Base-by-base conservation (phyloP, 2,113 vertebrate genomes). In the Eulemur macaco region DNA sequence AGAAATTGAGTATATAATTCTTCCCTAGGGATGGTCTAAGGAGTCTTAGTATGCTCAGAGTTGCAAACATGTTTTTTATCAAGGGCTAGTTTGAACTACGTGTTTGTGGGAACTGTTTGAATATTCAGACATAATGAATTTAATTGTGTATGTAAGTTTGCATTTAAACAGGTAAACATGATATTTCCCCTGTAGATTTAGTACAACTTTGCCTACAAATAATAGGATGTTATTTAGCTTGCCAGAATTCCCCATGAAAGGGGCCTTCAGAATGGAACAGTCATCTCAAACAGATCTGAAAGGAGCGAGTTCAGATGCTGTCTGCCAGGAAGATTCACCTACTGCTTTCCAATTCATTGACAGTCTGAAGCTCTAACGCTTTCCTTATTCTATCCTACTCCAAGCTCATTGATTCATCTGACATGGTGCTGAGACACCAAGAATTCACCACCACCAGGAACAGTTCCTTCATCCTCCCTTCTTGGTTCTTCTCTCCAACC, bases 51-150 rank as follows among this genome's bases (percentile, higher is more conserved):
- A 85, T 42, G 25, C n/a, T 64, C 20, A 66, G 86, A 39, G 21
- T 31, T 81, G n/a, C 27, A 96, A 93, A 80, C 23, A 31, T 27
- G 29, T 64, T 89, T 92, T 93, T 73, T 69, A 76, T 89, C 58
- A 34, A 76, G 27, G 47, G 4, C 4, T 31, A 42, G 37, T 84
- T 81, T 80, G 64, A 92, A 84, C 17, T 77, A 3, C 34, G 34
- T 77, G 27, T 58, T 39, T 27, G 37, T 94, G 37, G 63, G 9
- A 69, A 81, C 37, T 73, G 6, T 77, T 94, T 31, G 15, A 77
- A 68, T 68, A 85, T 63, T 84, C 52, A 89, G 76, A 91, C 13
- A 60, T 27, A 86, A 91, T 31, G 15, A 18, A 91, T 73, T 84
- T 96, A 39, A 63, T 50, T 47, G 11, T 94, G 95, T 42, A 58